Evolutionary conservation across 1,140 invertebrate genomes (phyloP), one percentile per base, ranked within the genome.

Genomic region (Zaprionus africanus): DNA sequence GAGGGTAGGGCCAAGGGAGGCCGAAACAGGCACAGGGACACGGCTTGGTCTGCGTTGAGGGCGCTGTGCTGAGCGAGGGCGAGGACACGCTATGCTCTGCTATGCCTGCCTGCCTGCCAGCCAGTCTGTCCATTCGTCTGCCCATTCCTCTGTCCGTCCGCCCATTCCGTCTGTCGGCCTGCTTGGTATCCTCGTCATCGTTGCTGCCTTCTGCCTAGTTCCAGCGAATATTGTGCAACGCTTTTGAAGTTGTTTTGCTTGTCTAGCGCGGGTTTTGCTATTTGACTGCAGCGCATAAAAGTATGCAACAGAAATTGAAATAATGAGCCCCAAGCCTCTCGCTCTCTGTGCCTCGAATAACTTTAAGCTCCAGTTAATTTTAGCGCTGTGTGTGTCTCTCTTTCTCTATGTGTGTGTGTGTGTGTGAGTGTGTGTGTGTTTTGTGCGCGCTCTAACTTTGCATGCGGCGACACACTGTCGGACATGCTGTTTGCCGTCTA

Each of bases 191-290:
- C 34, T 49, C 43, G 43, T 19, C 43, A 49, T 11, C 43, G 17
- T 49, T 26, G 65, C 19, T n/a, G 53, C 24, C 54, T 62, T 22
- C 22, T 24, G 59, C 58, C 51, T 46, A 68, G 64, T 56, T 54
- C 46, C 61, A 64, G 24, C 57, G 41, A 72, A 72, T 62, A 76
- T 76, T 76, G 74, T 76, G 74, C 74, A 76, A 76, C 31, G 62
- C 49, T 66, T 76, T 72, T 66, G 46, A 76, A 76, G 74, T 66
- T 72, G 68, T 63, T 46, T 72, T 66, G 74, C 68, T 54, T 72
- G 74, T 76, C 68, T 72, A 65, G 41, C 60, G 60, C 34, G 56
- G 60, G 54, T 22, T n/a, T 19, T 22, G 34, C 38, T 28, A 46
- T 61, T 68, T 19, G 28, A 46, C 43, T 62, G 71, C 64, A 46